A percentile compares a stretch with the other conserved stretches of the same genome.
These are phyloP conservation scores for Cephus pygmeus DNA, from an alignment of 2,888 invertebrate species.

Conservation along the genomic window DNA sequence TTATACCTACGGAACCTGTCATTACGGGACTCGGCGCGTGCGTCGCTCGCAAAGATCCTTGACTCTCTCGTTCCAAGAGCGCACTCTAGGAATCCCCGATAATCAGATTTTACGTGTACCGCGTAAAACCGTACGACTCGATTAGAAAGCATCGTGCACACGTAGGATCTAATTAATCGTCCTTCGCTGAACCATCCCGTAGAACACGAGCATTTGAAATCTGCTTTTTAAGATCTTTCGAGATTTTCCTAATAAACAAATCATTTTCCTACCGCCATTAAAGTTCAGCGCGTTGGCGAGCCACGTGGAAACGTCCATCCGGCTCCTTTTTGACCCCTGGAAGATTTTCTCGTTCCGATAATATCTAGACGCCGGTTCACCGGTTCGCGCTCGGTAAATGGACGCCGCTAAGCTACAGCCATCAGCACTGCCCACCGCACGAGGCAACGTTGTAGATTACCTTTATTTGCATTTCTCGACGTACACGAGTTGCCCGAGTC, in stretches of 20 bases:
- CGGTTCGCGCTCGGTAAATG: constrained; percentile 10
- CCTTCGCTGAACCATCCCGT: neutral
- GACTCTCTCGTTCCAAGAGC: neutral
- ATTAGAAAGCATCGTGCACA: neutral
- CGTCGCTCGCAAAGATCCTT: neutral
- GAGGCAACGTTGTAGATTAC: constrained; percentile 36
- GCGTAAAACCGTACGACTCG: neutral
- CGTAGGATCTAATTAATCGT: neutral
- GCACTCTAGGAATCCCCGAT: neutral
- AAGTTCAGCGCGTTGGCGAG: constrained; percentile 1
- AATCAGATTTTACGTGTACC: neutral
- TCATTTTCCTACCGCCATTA: neutral
- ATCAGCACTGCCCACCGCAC: neutral
- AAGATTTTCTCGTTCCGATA: constrained; percentile 31
- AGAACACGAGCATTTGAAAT: neutral
- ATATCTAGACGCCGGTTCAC: constrained; percentile 24
- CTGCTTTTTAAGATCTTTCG: neutral
- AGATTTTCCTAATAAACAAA: neutral
- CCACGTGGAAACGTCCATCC: neutral
- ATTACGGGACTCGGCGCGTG: constrained; percentile 5
- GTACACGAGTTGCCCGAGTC: constrained; percentile 38
- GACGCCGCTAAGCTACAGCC: neutral
- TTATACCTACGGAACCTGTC: neutral
- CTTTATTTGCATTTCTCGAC: constrained; percentile 51
- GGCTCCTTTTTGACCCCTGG: neutral